Evolutionary conservation across 37 sponge, comb jelly and placozoan species (phyloP).

Genomic region (Aplysina aerophoba): DNA sequence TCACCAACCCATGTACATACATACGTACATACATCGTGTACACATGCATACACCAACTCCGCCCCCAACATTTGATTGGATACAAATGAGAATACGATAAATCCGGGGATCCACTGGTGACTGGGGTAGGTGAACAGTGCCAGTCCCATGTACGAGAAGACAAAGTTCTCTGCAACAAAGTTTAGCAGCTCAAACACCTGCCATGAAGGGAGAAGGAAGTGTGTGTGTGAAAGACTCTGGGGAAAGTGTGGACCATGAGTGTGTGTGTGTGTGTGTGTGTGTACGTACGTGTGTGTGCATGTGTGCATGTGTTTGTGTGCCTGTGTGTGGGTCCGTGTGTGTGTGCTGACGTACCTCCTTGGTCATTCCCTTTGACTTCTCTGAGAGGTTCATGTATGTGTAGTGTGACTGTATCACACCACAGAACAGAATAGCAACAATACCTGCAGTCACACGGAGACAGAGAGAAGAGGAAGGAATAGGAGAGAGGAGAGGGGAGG

Average conservation of each 20-base stretch:
- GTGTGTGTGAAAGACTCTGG: too few relatives aligned
- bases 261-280: neutral
- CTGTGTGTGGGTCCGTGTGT: too few relatives aligned
- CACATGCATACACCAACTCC: too few relatives aligned
- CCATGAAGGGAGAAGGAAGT: neutral
- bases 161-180: slow-evolving; percentile 96
- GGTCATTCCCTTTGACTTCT: slow-evolving; percentile 74
- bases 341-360: slow-evolving; percentile 68
- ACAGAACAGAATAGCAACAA: slow-evolving; percentile 97
- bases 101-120: slow-evolving; percentile 93
- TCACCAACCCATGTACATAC: too few relatives aligned
- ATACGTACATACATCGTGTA: too few relatives aligned
- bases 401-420: slow-evolving; percentile 97
- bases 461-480: too few relatives aligned
- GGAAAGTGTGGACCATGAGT: too few relatives aligned
- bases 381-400: slow-evolving; percentile 91
- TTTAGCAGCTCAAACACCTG: slow-evolving; percentile 90
- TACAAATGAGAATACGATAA: slow-evolving; percentile 91
- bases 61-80: slow-evolving; percentile 24
- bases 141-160: slow-evolving; percentile 97
- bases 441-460: slow-evolving; percentile 61
- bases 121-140: slow-evolving; percentile 85
- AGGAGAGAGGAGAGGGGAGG: too few relatives aligned
- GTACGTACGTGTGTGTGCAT: too few relatives aligned
- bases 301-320: neutral